A percentile compares a stretch with the other conserved stretches of the same genome.
Evolutionary conservation across 2,888 invertebrate genomes (phyloP).

Genomic region (Latheticus oryzae): DNA sequence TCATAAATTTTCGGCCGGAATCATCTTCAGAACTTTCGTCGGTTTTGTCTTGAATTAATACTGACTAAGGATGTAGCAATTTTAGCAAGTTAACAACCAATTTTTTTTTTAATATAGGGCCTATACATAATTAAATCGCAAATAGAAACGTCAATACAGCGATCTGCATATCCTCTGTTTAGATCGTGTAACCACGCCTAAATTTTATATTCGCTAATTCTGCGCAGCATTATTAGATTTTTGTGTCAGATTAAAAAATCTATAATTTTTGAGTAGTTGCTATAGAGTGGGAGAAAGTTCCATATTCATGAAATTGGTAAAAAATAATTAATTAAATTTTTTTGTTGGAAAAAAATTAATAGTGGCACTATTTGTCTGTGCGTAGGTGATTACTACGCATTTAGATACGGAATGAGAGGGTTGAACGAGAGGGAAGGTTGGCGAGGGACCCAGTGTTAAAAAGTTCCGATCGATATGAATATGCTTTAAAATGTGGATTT

Average conservation of each 20-base stretch:
- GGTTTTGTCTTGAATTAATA: too few species aligned
- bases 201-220: constrained; percentile 66
- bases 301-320: background rate
- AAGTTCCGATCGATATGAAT: constrained; percentile 74
- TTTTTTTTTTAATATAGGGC: too few species aligned
- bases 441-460: constrained; percentile 68
- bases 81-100: too few species aligned
- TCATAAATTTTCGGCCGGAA: too few species aligned
- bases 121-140: constrained; percentile 66
- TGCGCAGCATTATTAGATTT: constrained; percentile 64
- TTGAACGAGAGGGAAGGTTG: constrained; percentile 54
- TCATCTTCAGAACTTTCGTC: too few species aligned
- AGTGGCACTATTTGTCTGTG: constrained; percentile 50
- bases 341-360: constrained; percentile 17
- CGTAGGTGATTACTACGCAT: constrained; percentile 57
- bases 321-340: too few species aligned
- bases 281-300: constrained; percentile 51
- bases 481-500: constrained; percentile 75
- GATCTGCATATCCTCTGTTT: constrained; percentile 59
- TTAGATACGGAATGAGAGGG: constrained; percentile 56
- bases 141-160: constrained; percentile 67
- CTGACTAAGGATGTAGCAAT: too few species aligned
- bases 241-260: constrained; percentile 64
- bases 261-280: constrained; percentile 59
- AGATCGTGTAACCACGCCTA: constrained; percentile 63